Conservation (phyloP, 2,797 vertebrate genomes). For the Leucoraja ocellata region DNA sequence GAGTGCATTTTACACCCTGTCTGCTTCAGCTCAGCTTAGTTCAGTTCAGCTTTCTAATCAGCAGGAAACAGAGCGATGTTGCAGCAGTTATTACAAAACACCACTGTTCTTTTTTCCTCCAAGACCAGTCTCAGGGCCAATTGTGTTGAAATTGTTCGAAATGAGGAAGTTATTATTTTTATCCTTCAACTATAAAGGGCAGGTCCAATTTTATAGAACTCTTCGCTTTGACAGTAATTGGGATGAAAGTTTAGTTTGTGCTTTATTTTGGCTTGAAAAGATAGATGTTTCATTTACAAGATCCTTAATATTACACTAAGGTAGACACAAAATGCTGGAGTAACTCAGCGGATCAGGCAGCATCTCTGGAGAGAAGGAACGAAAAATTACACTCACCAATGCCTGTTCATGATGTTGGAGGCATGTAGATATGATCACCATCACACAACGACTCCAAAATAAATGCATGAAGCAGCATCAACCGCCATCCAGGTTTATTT, state of each 20-base stretch:
- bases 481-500: too few relatives aligned
- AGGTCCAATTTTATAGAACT: slow-evolving; percentile 15
- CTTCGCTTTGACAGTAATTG: background rate
- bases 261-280: background rate
- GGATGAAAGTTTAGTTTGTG: background rate
- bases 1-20: background rate
- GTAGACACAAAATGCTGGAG: too few relatives aligned
- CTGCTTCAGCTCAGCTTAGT: background rate
- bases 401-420: background rate
- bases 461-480: too few relatives aligned
- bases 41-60: slow-evolving; percentile 5
- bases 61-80: background rate
- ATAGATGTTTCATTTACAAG: background rate
- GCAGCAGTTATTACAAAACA: slow-evolving; percentile 31
- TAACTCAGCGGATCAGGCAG: too few relatives aligned
- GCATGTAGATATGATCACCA: too few relatives aligned
- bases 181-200: slow-evolving; percentile 27
- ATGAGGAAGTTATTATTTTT: slow-evolving; percentile 37
- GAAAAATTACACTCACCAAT: background rate
- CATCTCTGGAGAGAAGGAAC: too few relatives aligned
- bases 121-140: background rate
- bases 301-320: background rate
- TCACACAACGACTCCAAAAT: too few relatives aligned
- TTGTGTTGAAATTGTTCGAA: slow-evolving; percentile 33
- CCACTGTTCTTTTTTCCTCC: background rate